Evolutionary conservation across 2,113 vertebrate genomes (phyloP), one percentile per base, ranked within the genome.

Genomic region (Siniperca knerii): DNA sequence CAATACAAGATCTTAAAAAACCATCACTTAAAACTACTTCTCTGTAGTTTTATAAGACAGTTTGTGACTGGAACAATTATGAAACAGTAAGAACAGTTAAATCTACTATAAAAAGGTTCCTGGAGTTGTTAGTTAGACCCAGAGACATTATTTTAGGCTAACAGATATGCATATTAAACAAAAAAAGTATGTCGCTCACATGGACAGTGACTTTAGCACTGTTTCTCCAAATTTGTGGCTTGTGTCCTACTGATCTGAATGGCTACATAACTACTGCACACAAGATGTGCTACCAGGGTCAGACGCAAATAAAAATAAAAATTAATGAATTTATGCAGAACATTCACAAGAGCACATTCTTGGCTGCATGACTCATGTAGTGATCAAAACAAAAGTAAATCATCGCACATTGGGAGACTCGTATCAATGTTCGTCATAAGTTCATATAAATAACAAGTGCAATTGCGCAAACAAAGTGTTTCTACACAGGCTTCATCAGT

Each of bases 51-150:
- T 40, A 40, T 9, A 8, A 35, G 70, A 66, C 10, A 60, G 20
- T 60, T 35, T 67, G 21, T 67, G 68, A 57, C n/a, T 57, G 2
- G 42, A 66, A 52, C 52, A 40, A 42, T 54, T 2, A 13, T 23
- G 5, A 4, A 73, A 29, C 29, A 29, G 29, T 52, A 61, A 73
- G 8, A 75, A 54, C 11, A 65, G 35, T 60, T 61, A 23, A 77
- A 52, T 50, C 80, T 42, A 7, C 29, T 9, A 60, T 20, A 33
- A 29, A 29, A 29, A 57, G 35, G 35, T 65, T 75, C 20, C 5
- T 73, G 29, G 46, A 21, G 35, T 72, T 77, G 61, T 64, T 65
- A 8, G 42, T 42, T 68, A 75, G 48, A 77, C 55, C 61, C 55
- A 54, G 4, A 37, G 50, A 72, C 74, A 69, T 61, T 42, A 20